Conservation (phyloP, 2,888 invertebrate genomes). For the Petrolisthes cinctipes region DNA sequence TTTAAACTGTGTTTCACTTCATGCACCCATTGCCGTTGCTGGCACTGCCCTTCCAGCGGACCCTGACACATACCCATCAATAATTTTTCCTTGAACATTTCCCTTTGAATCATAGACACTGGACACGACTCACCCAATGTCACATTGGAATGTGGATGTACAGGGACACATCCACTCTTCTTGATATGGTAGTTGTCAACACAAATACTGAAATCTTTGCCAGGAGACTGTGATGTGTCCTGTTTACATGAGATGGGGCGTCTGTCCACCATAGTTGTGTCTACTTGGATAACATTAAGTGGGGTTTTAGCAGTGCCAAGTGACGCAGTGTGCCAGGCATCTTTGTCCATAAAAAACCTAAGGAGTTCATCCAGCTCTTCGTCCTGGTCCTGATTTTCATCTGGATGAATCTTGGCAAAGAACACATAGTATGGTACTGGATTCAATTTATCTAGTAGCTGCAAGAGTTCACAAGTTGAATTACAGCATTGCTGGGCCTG, state of each 20-base stretch:
- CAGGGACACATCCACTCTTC: conserved; percentile 17
- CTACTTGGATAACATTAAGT: conserved; percentile 20
- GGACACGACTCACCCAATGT: conserved; percentile 24
- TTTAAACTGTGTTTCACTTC: conserved; percentile 30
- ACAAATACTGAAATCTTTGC: conserved; percentile 19
- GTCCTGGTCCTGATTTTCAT: neutral
- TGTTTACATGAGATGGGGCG: conserved; percentile 6
- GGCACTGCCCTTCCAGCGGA: neutral
- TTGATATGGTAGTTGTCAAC: conserved; percentile 1
- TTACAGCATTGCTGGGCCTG: conserved; percentile 15
- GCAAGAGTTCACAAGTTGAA: conserved; percentile 18
- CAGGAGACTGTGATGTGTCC: neutral
- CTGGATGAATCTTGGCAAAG: conserved; percentile 14
- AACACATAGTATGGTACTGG: conserved; percentile 24
- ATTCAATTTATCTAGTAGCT: neutral
- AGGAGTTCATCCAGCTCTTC: neutral
- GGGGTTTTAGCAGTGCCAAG: neutral
- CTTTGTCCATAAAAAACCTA: conserved; percentile 7
- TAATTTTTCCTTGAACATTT: neutral
- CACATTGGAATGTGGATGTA: conserved; percentile 8
- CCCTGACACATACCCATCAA: neutral
- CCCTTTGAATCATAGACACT: conserved; percentile 14
- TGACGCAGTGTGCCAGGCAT: conserved; percentile 21
- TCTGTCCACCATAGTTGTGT: conserved; percentile 23
- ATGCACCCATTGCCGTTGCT: conserved; percentile 26